Base-by-base conservation (phyloP, 2,113 vertebrate species). In the Anguilla rostrata region DNA sequence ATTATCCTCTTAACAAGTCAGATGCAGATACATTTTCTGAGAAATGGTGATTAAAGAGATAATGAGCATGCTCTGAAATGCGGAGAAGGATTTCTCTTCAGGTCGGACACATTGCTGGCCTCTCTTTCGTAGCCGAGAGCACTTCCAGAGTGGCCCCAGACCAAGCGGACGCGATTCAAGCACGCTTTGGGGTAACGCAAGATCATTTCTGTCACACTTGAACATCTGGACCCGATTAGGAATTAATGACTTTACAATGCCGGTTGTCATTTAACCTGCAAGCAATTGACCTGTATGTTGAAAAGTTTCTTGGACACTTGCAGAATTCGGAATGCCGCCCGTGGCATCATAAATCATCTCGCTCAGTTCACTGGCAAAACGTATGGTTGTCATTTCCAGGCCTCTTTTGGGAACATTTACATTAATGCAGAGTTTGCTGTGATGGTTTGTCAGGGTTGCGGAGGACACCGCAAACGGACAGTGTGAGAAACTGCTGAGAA, bases 161-260 rank as follows among this genome's bases (percentile, higher is more conserved):
- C 56, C 82, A n/a, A 8, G 60, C 6, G 39, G 26, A 29, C 14
- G n/a, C 86, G 88, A 79, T 71, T 41, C 82, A 39, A 22, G 63
- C 86, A 91, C 87, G 88, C 43, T 79, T 89, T 84, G 87, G 22
- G 16, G 90, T 92, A 92, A 93, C 87, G 80, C 0, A 83, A 93
- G 87, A 57, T 78, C 83, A 86, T 57, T 86, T 90, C 87, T 88
- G 88, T 92, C 92, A 91, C 87, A 89, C 80, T 89, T 85, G 87
- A 90, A 92, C 94, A 95, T 95, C 94, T 95, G 94, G 92, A 92
- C 94, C 88, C 90, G 90, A 89, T 90, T 90, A 93, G 90, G 83
- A 93, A 91, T 93, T 87, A 91, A 91, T 89, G 87, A 88, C 88
- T 88, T 89, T 84, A 80, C 88, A 88, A 87, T 90, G 91, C 89